Evolutionary conservation across 2,797 vertebrate species (phyloP), one percentile per base, ranked within the genome.

Genomic region (Pangasius mekongensis): DNA sequence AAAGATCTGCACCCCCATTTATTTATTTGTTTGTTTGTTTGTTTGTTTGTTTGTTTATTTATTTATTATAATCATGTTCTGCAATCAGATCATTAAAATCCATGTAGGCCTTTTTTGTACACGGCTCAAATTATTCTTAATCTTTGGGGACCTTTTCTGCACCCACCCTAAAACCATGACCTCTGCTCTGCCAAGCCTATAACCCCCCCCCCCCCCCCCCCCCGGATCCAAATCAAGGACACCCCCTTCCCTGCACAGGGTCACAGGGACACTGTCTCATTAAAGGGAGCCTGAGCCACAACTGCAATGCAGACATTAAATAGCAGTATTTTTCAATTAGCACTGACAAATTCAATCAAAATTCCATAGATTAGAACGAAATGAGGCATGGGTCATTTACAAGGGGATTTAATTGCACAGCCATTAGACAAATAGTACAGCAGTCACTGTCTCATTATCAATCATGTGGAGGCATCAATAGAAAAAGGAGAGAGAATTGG

Each of bases 291-390:
- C 95, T 94, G 94, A 95, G 96, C 95, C 95, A 94, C 95, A 96
- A 96, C 96, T 96, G 97, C 97, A 95, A 95, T 96, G 96, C 97
- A 96, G 97, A 97, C 97, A 98, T 98, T 98, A 98, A 98, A 98
- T 96, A 94, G 97, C 98, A 97, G 98, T 99, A 98, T 99, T 99
- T 99, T 99, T 99, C 98, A 99, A 99, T 99, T 99, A 99, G 97
- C 95, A 96, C 97, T 96, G 98, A 98, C 98, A 98, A 99, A 99
- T 99, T 98, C 98, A 99, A 99, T 99, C 98, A 98, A 98, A 99
- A 97, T 97, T 99, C 97, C 97, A 98, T 98, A 98, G 98, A 99
- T 98, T 98, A 98, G 98, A 97, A 98, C 96, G 97, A 98, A 98
- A 99, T 97, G 98, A 98, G 98, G 97, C 98, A 96, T 96, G 98